phyloP scores from a whole-genome alignment of 1,140 invertebrate species.

The Pollicipes pollicipes region DNA sequence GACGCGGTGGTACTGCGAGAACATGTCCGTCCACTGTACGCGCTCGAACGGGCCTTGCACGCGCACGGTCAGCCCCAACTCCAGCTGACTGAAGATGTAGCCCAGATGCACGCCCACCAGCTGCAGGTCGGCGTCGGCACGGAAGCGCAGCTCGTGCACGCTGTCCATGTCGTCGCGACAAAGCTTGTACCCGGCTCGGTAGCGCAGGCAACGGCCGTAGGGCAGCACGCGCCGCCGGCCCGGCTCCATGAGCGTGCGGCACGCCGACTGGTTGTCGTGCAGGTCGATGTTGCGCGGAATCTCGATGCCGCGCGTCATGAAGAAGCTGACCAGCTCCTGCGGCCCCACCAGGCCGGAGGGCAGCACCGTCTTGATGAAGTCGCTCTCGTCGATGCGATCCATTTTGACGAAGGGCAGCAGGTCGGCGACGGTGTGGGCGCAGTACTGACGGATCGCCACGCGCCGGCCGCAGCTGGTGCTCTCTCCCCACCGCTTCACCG shows the following conservation, averaged over 20 bases:
- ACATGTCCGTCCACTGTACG: conserved; percentile 18
- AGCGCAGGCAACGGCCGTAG: background rate
- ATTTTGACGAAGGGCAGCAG: conserved; percentile 16
- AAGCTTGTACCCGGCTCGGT: conserved; percentile 11
- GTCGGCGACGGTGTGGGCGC: conserved; percentile 15
- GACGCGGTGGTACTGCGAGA: conserved; percentile 15
- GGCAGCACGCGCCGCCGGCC: background rate
- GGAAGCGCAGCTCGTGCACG: conserved; percentile 17
- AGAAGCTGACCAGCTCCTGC: conserved; percentile 18
- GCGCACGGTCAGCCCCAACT: conserved; percentile 19
- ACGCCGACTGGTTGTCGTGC: conserved; percentile 11
- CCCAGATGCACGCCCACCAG: conserved; percentile 17
- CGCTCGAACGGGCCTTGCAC: conserved; percentile 19
- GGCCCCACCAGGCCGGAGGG: conserved; percentile 18
- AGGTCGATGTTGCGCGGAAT: conserved; percentile 17
- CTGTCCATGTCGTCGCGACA: conserved; percentile 14
- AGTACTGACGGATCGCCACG: conserved; percentile 10
- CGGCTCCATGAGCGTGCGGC: background rate
- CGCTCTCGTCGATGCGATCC: conserved; percentile 15
- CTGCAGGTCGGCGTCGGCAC: conserved; percentile 17
- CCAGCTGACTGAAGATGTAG: conserved; percentile 18
- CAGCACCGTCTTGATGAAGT: conserved; percentile 18
- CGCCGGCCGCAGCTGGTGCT: conserved; percentile 14
- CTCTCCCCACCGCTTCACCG: conserved; percentile 19
- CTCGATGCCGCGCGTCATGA: conserved; percentile 19